Base-by-base conservation (phyloP, 2,113 vertebrate species). In the Cyprinodon brontotheroides region DNA sequence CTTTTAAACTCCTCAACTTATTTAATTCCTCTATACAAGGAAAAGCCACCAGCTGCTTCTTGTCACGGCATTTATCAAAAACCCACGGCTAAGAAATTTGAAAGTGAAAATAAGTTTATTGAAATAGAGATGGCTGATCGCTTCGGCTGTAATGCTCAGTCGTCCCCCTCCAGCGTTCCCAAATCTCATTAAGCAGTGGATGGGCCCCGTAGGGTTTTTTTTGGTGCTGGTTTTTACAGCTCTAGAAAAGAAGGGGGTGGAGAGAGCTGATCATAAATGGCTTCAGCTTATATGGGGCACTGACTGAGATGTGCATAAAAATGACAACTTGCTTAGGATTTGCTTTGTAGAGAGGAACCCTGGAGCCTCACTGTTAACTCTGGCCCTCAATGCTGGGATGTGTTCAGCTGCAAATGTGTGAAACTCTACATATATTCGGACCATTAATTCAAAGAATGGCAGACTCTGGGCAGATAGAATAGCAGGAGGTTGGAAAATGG, bases 51-150 rank as follows among this genome's bases (percentile, higher is more conserved):
- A 57, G 68, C 39, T 3, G 72, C 78, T 38, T 41, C 75, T 74
- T 60, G 50, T 67, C 85, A 80, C 85, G 77, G 81, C 43, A 89
- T 89, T 86, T 75, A 80, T 89, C 82, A 83, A 74, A 50, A 80
- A 87, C 80, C 78, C 73, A 74, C 68, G 81, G 75, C 84, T 61
- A 77, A 82, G 77, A 80, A 45, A 50, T 78, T 78, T 22, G 74
- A 82, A 80, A 65, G 70, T 22, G 5, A 77, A 72, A 29, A 68
- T 40, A 65, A 66, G 70, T 82, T 79, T 83, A 79, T 89, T 91
- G 67, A 78, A 82, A 77, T 63, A 50, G 73, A 87, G 81, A 66
- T 72, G 70, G 76, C 61, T 9, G 66, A 57, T 68, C 0, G 63
- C 70, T 63, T 79, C 66, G 73, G 67, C 69, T 84, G 80, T 73